A percentile compares a stretch with the other conserved stretches of the same genome.
Conservation (phyloP, 35 echinoderm and acorn worm genomes). For the Anneissia japonica region DNA sequence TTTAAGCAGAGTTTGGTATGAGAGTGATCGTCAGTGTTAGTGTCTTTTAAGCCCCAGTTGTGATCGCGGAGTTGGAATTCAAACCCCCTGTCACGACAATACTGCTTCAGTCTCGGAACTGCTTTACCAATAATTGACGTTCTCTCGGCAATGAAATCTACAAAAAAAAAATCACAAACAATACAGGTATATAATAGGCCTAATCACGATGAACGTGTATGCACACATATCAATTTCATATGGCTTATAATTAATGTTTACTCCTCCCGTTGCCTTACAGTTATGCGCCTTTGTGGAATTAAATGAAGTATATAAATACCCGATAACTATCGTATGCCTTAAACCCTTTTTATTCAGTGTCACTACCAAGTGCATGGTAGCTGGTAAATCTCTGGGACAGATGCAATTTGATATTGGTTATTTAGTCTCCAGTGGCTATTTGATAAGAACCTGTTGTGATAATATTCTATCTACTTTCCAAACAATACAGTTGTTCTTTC, state of each 20-base stretch:
- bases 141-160: slow-evolving; percentile 78
- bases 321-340: background rate
- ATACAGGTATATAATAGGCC: background rate
- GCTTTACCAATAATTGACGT: slow-evolving; percentile 58
- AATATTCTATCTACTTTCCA: too few relatives aligned
- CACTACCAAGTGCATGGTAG: too few relatives aligned
- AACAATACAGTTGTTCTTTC: too few relatives aligned
- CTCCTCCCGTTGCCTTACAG: background rate
- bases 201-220: background rate
- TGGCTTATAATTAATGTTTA: background rate
- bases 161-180: background rate
- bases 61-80: slow-evolving; percentile 85
- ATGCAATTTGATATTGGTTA: too few relatives aligned
- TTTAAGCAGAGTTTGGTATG: slow-evolving; percentile 36
- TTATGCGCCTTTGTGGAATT: background rate
- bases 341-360: background rate
- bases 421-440: too few relatives aligned
- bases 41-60: slow-evolving; percentile 84
- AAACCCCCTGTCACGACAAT: slow-evolving; percentile 69
- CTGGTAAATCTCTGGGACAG: too few relatives aligned
- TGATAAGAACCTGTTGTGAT: too few relatives aligned
- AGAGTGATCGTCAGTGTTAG: slow-evolving; percentile 44
- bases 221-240: background rate
- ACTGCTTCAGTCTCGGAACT: slow-evolving; percentile 48
- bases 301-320: background rate